Base-by-base conservation (phyloP, 2,113 vertebrate genomes). In the Osmerus eperlanus region DNA sequence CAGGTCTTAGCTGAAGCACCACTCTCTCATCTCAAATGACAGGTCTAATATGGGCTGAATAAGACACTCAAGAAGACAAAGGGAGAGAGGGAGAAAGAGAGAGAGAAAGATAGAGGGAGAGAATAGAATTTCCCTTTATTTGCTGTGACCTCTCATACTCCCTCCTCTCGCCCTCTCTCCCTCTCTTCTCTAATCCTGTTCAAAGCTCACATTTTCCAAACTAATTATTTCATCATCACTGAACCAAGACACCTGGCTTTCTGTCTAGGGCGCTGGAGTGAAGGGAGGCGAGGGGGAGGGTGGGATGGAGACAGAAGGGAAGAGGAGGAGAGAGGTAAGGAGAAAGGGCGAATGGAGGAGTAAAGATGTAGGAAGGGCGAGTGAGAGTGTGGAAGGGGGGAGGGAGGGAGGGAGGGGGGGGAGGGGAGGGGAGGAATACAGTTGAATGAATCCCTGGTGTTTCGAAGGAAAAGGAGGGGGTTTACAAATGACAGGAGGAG, bases 161-260 rank as follows among this genome's bases (percentile, higher is more conserved):
- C 67, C 60, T 53, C 36, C 36, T 61, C 47, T 55, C 47, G 16
- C 63, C 56, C 51, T 55, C 47, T 55, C 47, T 21, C 63, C 56
- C 51, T 55, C 63, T 73, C 61, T 18, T 14, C 60, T 12, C 56
- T 80, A 81, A 76, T 81, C 77, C 68, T 63, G 41, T 58, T 62
- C 69, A 72, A 74, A 81, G 72, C 73, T 75, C 69, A 70, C 73
- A 70, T 67, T 82, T 76, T 72, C 76, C 73, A 70, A 60, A 68
- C 63, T 74, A 82, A 82, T 85, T 78, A 76, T 78, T 76, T 72
- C 58, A 65, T 75, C 76, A 75, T 82, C 75, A 78, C 63, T 55
- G 64, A 72, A 58, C 41, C 53, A n/a, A 25, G 41, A 16, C 21
- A 67, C 62, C 70, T 76, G 67, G 21, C 69, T 59, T 71, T 73